Base-by-base conservation (phyloP, 2,888 invertebrate species). In the Falcaria lacertinaria region DNA sequence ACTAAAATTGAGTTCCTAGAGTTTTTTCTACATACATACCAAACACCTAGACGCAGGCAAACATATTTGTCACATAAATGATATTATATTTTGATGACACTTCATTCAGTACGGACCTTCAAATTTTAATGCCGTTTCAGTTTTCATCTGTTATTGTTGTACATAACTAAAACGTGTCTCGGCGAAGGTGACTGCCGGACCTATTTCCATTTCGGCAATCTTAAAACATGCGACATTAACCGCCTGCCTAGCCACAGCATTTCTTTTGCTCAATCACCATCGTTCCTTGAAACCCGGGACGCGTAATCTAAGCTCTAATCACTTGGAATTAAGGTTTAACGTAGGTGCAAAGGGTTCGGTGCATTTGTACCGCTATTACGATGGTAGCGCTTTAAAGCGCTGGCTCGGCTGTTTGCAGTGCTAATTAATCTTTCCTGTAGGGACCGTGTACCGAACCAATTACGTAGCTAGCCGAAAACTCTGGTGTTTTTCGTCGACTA, bases 391-490 rank as follows among this genome's bases (percentile, higher is more conserved):
- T 74, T 60, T 55, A 68, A 74, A 80, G 75, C 77, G 77, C 78
- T 74, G 66, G 69, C 65, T 69, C 52, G 54, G 78, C 75, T 80
- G 78, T 80, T 83, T 76, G 75, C 75, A 71, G 75, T 77, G 69
- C 80, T 85, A 87, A 87, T 87, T 87, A 87, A 85, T 86, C 82
- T 80, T 80, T 78, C 76, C 76, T 70, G 71, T 63, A 66, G 70
- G 70, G 73, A 64, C 69, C 60, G 68, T 74, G 70, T 72, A 73
- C 72, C 84, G 81, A 83, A 83, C 80, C 86, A 86, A 86, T 86
- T 86, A 83, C 76, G 69, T 54, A 61, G 75, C 74, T 69, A 74
- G 74, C 77, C 80, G 79, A 84, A 82, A 84, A 83, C 78, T 77
- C 79, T 48, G 62, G 70, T 80, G 81, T 86, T 86, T 87, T 86